These are phyloP conservation scores for Nesogale talazaci DNA, from an alignment of 2,113 vertebrate genomes.

Conservation along the genomic window DNA sequence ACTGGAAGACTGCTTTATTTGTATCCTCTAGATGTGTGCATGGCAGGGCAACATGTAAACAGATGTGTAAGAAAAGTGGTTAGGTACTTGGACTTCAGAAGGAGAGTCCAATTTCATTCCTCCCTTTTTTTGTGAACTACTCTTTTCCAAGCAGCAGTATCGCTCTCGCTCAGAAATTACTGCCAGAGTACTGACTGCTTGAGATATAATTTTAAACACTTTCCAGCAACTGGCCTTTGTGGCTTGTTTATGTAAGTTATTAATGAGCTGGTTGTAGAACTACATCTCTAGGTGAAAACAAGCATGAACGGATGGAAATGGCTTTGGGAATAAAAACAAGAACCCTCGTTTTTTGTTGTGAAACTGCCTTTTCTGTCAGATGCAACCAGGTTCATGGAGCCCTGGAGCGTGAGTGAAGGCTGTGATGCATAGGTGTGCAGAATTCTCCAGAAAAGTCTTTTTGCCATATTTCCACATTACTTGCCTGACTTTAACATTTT, in stretches of 20 bases:
- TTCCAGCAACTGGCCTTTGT: neutral
- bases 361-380: neutral
- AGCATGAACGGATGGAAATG: neutral
- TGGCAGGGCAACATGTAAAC: too few species aligned
- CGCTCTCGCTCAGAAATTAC: neutral
- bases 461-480: fast-evolving
- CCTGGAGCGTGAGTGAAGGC: neutral
- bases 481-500: neutral
- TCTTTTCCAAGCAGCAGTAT: neutral
- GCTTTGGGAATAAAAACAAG: neutral
- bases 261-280: neutral
- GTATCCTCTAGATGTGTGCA: too few species aligned
- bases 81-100: neutral
- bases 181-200: neutral
- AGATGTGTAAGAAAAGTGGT: neutral
- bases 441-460: neutral
- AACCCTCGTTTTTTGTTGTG: neutral
- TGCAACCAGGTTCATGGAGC: neutral
- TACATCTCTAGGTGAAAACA: neutral
- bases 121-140: neutral
- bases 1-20: neutral
- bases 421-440: neutral
- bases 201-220: neutral
- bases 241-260: neutral
- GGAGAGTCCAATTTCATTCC: neutral